A percentile compares a stretch with the other conserved stretches of the same genome.
These are phyloP conservation scores for Daphoenositta chrysoptera DNA, from an alignment of 2,113 vertebrate species.

Conservation along the genomic window DNA sequence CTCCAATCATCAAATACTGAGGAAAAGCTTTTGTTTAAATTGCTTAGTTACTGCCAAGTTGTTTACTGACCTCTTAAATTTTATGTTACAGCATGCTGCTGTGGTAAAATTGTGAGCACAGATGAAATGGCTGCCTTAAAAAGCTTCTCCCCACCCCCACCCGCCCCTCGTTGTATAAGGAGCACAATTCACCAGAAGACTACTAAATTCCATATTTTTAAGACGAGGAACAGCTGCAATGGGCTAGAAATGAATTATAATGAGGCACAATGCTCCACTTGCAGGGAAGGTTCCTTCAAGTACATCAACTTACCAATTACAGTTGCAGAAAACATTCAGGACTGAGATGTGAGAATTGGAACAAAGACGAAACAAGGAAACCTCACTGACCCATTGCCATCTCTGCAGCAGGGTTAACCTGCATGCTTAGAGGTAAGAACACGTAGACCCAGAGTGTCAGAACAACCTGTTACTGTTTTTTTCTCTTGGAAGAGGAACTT, in stretches of 20 bases:
- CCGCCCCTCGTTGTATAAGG: background rate
- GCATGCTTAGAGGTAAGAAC: background rate
- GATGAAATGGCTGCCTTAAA: background rate
- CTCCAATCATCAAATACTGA: background rate
- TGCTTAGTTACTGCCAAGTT: background rate
- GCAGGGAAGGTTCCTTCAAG: background rate
- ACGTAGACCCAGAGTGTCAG: background rate
- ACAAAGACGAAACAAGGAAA: background rate
- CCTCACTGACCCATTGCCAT: background rate
- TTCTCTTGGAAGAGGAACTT: background rate
- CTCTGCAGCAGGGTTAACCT: background rate
- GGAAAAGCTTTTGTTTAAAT: constrained; percentile 1
- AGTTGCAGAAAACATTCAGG: background rate
- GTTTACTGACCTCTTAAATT: constrained; percentile 42
- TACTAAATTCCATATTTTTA: background rate
- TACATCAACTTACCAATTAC: background rate
- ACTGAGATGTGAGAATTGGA: background rate
- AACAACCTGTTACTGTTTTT: background rate
- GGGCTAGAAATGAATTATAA: background rate
- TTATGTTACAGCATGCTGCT: background rate
- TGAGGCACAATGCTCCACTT: background rate
- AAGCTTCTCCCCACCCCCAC: background rate
- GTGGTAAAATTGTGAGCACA: background rate
- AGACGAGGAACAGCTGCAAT: background rate
- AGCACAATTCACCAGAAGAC: background rate